Evolutionary conservation across 2,797 vertebrate genomes (phyloP).

Genomic region (Chelmon rostratus): DNA sequence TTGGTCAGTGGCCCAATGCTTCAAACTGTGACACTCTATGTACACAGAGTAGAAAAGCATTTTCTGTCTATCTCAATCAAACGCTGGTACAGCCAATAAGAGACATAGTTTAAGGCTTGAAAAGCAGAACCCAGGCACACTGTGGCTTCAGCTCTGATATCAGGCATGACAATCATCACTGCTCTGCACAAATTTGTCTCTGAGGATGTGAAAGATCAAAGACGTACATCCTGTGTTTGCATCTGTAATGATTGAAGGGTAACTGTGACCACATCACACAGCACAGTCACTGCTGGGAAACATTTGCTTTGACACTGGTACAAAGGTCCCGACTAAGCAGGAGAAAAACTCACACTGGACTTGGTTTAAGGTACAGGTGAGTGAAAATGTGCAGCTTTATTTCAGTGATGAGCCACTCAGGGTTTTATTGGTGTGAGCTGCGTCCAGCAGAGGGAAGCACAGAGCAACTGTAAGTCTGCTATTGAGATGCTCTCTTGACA

Average conservation of each 20-base stretch:
- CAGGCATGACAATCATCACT: neutral
- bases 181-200: neutral
- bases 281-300: neutral
- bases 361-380: neutral
- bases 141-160: neutral
- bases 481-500: neutral
- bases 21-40: too few species aligned
- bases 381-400: neutral
- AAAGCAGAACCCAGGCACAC: neutral
- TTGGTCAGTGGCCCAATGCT: too few species aligned
- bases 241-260: neutral
- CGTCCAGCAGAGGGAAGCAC: constrained; percentile 64
- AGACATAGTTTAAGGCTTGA: neutral
- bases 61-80: neutral
- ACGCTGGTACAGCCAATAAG: neutral
- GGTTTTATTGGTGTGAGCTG: neutral
- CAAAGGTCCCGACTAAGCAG: neutral
- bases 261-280: neutral
- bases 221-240: neutral
- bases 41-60: neutral
- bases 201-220: neutral
- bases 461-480: neutral
- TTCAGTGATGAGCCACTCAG: neutral
- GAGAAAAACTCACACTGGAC: neutral
- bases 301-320: neutral